phyloP scores from a whole-genome alignment of 2,888 invertebrate genomes.

The Pyrochroa serraticornis region DNA sequence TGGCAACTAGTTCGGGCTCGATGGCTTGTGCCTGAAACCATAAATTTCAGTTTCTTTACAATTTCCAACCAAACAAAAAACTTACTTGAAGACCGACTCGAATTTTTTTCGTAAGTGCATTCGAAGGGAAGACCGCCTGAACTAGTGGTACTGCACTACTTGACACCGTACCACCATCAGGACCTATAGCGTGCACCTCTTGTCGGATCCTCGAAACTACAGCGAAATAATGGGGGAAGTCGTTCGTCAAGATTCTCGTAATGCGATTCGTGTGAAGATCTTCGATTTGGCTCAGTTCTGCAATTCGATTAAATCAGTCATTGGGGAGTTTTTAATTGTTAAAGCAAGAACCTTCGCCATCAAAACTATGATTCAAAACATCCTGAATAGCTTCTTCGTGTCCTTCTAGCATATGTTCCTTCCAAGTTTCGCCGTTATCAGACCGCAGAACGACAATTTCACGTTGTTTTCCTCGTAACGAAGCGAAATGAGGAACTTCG shows the following conservation, averaged over 20 bases:
- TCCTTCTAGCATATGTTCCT: constrained; percentile 89
- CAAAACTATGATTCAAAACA: constrained; percentile 90
- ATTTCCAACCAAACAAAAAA: constrained; percentile 11
- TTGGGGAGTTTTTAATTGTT: no score
- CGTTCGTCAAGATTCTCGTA: constrained; percentile 91
- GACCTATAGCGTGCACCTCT: constrained; percentile 96
- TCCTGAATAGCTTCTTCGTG: constrained; percentile 89
- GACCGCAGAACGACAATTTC: constrained; percentile 96
- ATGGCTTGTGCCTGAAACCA: constrained; percentile 86
- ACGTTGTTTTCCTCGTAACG: constrained; percentile 89
- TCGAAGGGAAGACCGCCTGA: constrained; percentile 86
- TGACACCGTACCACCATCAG: constrained; percentile 96
- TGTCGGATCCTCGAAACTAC: constrained; percentile 93
- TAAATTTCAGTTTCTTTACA: constrained; percentile 22
- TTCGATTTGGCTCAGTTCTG: constrained; percentile 78
- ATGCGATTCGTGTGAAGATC: constrained; percentile 89
- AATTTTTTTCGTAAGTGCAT: constrained; percentile 98
- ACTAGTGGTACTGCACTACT: constrained; percentile 92
- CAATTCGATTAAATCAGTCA: constrained; percentile 27
- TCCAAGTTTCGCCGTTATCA: constrained; percentile 98
- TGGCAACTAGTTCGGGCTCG: constrained; percentile 79
- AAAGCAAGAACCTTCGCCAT: constrained; percentile 69
- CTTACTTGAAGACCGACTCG: constrained; percentile 92
- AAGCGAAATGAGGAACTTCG: constrained; percentile 97
- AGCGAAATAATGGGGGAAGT: constrained; percentile 98